phyloP scores from a whole-genome alignment of 2,888 invertebrate genomes.

The Heteromyza rotundicornis region DNA sequence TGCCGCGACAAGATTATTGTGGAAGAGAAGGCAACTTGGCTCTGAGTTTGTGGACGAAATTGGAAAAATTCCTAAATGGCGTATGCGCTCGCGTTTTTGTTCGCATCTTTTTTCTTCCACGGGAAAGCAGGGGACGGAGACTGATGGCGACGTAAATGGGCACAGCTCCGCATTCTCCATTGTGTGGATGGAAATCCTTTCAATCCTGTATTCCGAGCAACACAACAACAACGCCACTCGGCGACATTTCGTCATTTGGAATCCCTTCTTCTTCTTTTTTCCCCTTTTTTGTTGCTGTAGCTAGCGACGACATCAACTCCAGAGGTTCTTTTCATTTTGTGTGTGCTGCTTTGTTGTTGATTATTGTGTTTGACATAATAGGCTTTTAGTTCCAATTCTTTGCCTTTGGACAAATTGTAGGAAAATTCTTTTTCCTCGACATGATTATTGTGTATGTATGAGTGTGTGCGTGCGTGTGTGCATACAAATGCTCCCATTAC shows the following conservation, averaged over 20 bases:
- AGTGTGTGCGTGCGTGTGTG: constrained; percentile 22
- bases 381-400: constrained; percentile 23
- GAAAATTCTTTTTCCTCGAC: constrained; percentile 19
- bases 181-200: neutral
- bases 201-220: neutral
- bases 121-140: too few species aligned
- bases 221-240: too few species aligned
- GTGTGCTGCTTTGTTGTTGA: constrained; percentile 8
- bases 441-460: constrained; percentile 4
- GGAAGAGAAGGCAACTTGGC: neutral
- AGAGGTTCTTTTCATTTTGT: neutral
- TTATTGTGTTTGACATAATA: constrained; percentile 26
- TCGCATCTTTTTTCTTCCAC: neutral
- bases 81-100: neutral
- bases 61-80: constrained; percentile 12
- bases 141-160: too few species aligned
- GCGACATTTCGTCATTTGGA: neutral
- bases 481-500: constrained; percentile 20
- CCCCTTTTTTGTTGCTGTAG: constrained; percentile 22
- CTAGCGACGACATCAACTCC: constrained; percentile 1
- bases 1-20: too few species aligned
- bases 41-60: neutral
- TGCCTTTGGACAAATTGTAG: constrained; percentile 13
- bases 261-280: constrained; percentile 20
- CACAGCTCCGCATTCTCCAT: constrained; percentile 18